Base-by-base conservation (phyloP, 2,113 vertebrate species). In the Ibidorhyncha struthersii region DNA sequence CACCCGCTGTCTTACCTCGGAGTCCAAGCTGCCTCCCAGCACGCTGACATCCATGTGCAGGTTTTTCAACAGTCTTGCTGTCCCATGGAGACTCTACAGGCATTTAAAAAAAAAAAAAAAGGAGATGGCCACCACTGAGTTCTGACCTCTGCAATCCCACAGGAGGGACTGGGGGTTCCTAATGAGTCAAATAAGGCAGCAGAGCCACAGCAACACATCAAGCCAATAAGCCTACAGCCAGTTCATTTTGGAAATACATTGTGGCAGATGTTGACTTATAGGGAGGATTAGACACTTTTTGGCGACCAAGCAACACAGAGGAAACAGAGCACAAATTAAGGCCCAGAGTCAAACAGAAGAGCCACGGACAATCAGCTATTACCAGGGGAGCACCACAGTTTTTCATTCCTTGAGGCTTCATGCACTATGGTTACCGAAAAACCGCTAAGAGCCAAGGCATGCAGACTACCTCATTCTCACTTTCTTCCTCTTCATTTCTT, bases 1-100 rank as follows among this genome's bases (percentile, higher is more conserved):
- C 45, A 5, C 26, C 14, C 26, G 0, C 12, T 5, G 0, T 53
- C 97, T 79, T 95, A 99, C 99, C 99, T 99, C 99, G 7, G 98
- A 99, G 17, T 98, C 98, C 19, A 99, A 98, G 89, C 98, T 97
- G 52, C 94, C 98, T 78, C 98, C 98, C 50, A 99, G 97, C 6
- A 94, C 93, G 5, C 98, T 98, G 26, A 99, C 43, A 73, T 99
- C 98, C 82, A 99, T 63, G 47, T 99, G 98, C 63, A 99, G 88
- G 38, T 99, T 99, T 96, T 98, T 98, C 36, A 99, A 87, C 34
- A 99, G 96, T 2, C 96, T 76, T 6, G 97, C 86, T 32, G 98
- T 96, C 43, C 96, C 98, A 9, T 0, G 52, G 29, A 93, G 96
- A 93, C 98, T 99, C 98, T 98, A 82, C 30, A 41, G 65, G 93